phyloP scores from a whole-genome alignment of 2,113 vertebrate species.

The Papio anubis region DNA sequence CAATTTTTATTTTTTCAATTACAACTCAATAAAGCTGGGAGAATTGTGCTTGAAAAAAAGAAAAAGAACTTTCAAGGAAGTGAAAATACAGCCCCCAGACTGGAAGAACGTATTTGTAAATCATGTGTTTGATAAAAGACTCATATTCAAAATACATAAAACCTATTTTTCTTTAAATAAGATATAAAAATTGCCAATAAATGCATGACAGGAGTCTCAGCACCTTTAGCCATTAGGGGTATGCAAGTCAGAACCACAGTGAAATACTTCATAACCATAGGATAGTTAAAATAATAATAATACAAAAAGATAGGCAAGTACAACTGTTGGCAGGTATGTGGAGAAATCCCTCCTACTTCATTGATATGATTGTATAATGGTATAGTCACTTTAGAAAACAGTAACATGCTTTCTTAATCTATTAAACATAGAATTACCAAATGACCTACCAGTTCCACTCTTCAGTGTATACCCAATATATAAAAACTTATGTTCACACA shows the following conservation, averaged over 20 bases:
- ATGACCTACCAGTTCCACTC: not conserved
- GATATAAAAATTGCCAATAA: not conserved
- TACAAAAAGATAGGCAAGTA: not conserved
- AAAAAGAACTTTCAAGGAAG: not conserved
- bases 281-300: not conserved
- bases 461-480: not conserved
- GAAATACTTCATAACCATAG: not conserved
- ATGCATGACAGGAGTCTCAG: not conserved
- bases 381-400: not conserved
- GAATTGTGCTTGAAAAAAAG: not conserved
- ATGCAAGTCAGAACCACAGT: not conserved
- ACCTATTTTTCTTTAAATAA: not conserved
- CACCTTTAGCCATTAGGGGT: not conserved
- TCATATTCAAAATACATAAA: not conserved
- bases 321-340: not conserved
- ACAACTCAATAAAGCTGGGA: not conserved
- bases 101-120: not conserved
- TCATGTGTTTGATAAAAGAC: not conserved
- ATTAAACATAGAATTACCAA: not conserved
- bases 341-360: not conserved
- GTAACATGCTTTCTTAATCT: not conserved
- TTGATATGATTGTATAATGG: not conserved
- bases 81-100: not conserved
- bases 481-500: not conserved
- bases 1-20: not conserved